phyloP scores from a whole-genome alignment of 2,888 invertebrate species.

The Zele albiditarsus region DNA sequence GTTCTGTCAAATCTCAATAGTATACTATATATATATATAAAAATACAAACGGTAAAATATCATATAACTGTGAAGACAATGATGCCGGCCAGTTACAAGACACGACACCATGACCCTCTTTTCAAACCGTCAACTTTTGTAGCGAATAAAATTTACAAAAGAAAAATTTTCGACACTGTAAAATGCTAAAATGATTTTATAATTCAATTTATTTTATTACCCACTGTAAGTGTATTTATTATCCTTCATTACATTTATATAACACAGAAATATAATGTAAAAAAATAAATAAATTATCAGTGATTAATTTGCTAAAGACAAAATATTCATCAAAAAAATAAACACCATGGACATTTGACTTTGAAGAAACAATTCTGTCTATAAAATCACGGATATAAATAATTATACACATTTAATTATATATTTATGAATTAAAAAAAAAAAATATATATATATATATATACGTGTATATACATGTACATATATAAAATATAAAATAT shows the following conservation, averaged over 20 bases:
- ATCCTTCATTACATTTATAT: no score
- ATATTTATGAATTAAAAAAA: neutral
- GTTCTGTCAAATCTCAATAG: constrained; percentile 52
- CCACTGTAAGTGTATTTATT: no score
- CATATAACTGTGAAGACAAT: neutral
- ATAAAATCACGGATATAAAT: neutral
- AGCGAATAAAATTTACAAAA: no score
- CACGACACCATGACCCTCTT: constrained; percentile 3
- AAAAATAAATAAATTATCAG: no score
- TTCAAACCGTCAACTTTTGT: neutral
- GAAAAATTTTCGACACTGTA: no score
- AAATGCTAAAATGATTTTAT: no score
- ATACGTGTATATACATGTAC: neutral
- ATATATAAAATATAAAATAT: constrained; percentile 12
- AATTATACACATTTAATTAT: neutral
- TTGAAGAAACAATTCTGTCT: no score
- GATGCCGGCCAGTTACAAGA: neutral
- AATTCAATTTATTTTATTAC: no score
- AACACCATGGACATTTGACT: no score
- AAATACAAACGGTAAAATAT: neutral
- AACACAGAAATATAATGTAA: no score
- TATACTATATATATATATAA: constrained; percentile 22
- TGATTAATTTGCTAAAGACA: no score
- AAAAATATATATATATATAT: neutral
- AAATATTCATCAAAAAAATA: no score